Percentiles rank a stretch among this genome's conserved stretches.
phyloP scores from a whole-genome alignment of 2,797 vertebrate genomes.

The Pteronotus mesoamericanus region DNA sequence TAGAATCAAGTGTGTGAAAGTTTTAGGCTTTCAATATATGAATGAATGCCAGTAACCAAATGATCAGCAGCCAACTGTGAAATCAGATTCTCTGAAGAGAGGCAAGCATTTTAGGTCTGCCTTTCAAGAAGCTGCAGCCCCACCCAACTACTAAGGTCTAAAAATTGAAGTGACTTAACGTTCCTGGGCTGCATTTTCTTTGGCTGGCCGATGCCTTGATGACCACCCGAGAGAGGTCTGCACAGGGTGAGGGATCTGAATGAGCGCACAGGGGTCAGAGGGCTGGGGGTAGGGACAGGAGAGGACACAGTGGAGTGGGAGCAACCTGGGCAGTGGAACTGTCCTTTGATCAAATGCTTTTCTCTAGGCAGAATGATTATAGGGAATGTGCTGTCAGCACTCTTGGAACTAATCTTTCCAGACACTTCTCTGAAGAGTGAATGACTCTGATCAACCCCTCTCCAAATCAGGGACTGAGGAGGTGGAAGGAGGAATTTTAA shows the following conservation, averaged over 20 bases:
- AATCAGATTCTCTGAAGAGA: slow-evolving; percentile 44
- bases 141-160: background rate
- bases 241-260: background rate
- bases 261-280: background rate
- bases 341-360: slow-evolving; percentile 45
- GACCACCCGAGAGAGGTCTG: background rate
- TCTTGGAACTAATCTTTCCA: slow-evolving; percentile 46
- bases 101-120: background rate
- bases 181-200: background rate
- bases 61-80: slow-evolving; percentile 11
- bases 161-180: background rate
- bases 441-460: slow-evolving; percentile 19
- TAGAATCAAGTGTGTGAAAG: background rate
- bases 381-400: slow-evolving; percentile 9
- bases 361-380: slow-evolving; percentile 20
- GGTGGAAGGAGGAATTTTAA: background rate
- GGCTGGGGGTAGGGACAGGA: background rate
- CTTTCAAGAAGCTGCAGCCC: slow-evolving; percentile 21
- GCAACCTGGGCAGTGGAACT: background rate
- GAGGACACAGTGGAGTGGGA: background rate
- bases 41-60: background rate
- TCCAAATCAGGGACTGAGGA: slow-evolving; percentile 5
- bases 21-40: background rate
- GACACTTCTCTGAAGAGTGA: slow-evolving; percentile 40
- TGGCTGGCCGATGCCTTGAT: background rate